phyloP scores from a whole-genome alignment of 2,113 vertebrate species.

The Istiophorus platypterus region DNA sequence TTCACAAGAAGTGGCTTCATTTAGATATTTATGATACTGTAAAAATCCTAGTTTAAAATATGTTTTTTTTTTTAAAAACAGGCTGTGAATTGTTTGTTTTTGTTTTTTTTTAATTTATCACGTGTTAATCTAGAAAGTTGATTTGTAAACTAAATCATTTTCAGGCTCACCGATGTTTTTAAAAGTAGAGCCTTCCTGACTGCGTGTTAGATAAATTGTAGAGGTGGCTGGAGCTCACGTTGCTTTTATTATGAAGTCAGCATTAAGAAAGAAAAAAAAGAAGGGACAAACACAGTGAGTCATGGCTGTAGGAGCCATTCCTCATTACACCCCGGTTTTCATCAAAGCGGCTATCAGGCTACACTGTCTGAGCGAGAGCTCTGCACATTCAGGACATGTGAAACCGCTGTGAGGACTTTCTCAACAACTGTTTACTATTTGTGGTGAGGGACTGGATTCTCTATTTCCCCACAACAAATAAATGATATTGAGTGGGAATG shows the following conservation, averaged over 20 bases:
- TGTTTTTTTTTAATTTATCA: not conserved
- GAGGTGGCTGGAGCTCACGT: constrained; percentile 16
- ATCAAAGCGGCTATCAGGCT: constrained; percentile 35
- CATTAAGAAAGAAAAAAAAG: not conserved
- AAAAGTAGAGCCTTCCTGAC: not conserved
- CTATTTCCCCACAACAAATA: constrained; percentile 44
- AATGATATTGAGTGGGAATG: constrained; percentile 28
- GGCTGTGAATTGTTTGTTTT: not conserved
- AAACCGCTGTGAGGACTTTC: constrained; percentile 32
- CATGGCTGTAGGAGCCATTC: constrained; percentile 31
- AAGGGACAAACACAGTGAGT: constrained; percentile 36
- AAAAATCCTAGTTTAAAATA: too few species aligned
- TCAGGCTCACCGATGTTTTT: not conserved
- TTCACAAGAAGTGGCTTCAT: not conserved
- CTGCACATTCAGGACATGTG: constrained; percentile 25
- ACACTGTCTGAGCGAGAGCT: not conserved
- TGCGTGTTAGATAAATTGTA: constrained; percentile 30
- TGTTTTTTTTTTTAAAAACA: too few species aligned
- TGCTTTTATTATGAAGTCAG: not conserved
- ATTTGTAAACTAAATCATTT: not conserved
- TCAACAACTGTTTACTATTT: constrained; percentile 75
- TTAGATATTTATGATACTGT: constrained; percentile 4
- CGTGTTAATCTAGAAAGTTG: not conserved
- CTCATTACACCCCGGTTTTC: constrained; percentile 49
- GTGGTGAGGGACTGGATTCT: constrained; percentile 41